These are phyloP conservation scores for Drosophila neotestacea DNA, from an alignment of 2,888 invertebrate genomes.

Conservation along the genomic window DNA sequence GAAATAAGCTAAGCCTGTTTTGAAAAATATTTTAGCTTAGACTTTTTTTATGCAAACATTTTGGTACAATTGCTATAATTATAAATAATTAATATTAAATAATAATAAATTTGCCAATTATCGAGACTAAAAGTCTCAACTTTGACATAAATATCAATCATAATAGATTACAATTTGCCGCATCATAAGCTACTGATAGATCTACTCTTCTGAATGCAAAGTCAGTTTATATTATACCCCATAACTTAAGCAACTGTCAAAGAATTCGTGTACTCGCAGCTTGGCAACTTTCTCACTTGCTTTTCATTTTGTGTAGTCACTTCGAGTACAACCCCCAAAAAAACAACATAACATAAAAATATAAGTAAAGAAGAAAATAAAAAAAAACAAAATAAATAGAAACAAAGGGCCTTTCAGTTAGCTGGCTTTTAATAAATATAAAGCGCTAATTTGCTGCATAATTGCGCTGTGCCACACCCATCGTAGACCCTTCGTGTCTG, in stretches of 20 bases:
- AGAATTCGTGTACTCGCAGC: slow-evolving; percentile 39
- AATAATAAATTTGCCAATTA: not conserved
- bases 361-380: slow-evolving; percentile 7
- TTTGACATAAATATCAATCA: slow-evolving; percentile 59
- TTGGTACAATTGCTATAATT: not conserved
- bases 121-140: not conserved
- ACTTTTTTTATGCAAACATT: not conserved
- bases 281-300: slow-evolving; percentile 25
- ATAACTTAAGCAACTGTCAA: slow-evolving; percentile 57
- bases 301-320: slow-evolving; percentile 11
- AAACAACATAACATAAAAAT: slow-evolving; percentile 1
- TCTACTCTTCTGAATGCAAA: slow-evolving; percentile 10
- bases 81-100: not conserved
- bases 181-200: slow-evolving; percentile 27
- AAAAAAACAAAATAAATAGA: slow-evolving; percentile 11
- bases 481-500: slow-evolving; percentile 61
- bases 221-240: slow-evolving; percentile 22
- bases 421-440: slow-evolving; percentile 76
- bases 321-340: slow-evolving; percentile 17
- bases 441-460: slow-evolving; percentile 81
- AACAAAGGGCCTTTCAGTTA: slow-evolving; percentile 41
- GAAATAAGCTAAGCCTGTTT: too few relatives aligned
- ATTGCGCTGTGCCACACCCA: slow-evolving; percentile 74
- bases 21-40: not conserved
- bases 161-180: slow-evolving; percentile 54